phyloP scores from a whole-genome alignment of 2,113 vertebrate genomes.

The Oryzias melastigma region DNA sequence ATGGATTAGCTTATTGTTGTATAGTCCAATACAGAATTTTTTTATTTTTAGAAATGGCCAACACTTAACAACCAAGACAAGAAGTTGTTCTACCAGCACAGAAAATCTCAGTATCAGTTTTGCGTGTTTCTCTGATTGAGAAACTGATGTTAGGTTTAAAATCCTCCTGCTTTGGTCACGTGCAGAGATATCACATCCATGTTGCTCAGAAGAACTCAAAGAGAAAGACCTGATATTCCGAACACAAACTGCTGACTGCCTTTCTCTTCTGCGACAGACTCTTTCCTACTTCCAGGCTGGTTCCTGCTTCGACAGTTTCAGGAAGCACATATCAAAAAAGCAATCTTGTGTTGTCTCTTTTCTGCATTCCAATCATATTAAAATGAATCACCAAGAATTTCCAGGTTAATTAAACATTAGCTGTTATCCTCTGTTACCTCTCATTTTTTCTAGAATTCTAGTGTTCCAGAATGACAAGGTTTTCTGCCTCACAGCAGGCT shows the following conservation, averaged over 20 bases:
- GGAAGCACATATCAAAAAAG: constrained; percentile 35
- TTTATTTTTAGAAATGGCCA: not conserved
- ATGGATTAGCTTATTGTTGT: not conserved
- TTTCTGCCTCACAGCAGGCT: too few relatives aligned
- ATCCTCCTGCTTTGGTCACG: not conserved
- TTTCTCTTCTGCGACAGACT: constrained; percentile 32
- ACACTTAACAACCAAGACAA: not conserved
- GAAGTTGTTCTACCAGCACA: not conserved
- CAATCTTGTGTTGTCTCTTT: constrained; percentile 16
- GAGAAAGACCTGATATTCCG: constrained; percentile 32
- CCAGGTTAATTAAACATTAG: constrained; percentile 5
- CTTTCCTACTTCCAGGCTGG: constrained; percentile 30
- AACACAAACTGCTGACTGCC: constrained; percentile 62
- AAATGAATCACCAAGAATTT: constrained; percentile 21
- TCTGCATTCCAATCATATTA: not conserved
- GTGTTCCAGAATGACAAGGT: too few relatives aligned
- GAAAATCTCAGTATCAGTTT: too few relatives aligned
- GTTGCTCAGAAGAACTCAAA: not conserved
- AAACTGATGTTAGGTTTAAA: not conserved
- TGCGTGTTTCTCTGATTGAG: too few relatives aligned
- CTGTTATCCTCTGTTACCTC: not conserved
- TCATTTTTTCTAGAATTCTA: not conserved
- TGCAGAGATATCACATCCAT: constrained; percentile 9
- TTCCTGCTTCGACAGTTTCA: constrained; percentile 37
- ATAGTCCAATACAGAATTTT: not conserved